These are phyloP conservation scores for Garrulus glandarius DNA, from an alignment of 2,797 vertebrate genomes.

Conservation along the genomic window DNA sequence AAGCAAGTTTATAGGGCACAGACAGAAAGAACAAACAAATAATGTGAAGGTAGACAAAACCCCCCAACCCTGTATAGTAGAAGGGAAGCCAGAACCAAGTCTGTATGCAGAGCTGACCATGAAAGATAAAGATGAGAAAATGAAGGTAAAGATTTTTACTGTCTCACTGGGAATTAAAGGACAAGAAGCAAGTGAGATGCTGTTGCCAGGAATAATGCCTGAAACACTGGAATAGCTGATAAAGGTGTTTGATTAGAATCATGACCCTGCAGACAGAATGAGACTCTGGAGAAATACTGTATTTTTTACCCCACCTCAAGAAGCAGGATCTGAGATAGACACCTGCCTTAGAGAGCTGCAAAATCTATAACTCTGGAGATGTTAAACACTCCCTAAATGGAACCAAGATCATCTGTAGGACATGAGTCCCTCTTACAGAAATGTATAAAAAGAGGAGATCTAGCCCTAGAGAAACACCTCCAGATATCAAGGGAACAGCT, in stretches of 20 bases:
- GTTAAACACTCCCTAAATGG: neutral
- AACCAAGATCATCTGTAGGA: conserved; percentile 57
- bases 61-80: neutral
- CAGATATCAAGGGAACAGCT: neutral
- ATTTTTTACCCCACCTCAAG: conserved; percentile 11
- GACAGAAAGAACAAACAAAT: neutral
- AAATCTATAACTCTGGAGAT: conserved; percentile 14
- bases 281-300: conserved; percentile 21
- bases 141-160: conserved; percentile 47
- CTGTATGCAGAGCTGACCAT: conserved; percentile 48
- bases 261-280: conserved; percentile 26
- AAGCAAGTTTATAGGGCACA: neutral
- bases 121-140: conserved; percentile 59
- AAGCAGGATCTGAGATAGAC: neutral
- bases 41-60: neutral
- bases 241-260: conserved; percentile 65
- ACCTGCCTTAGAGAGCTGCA: neutral
- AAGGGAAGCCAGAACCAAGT: neutral
- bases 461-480: conserved; percentile 38
- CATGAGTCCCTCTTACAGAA: neutral
- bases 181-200: conserved; percentile 44
- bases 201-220: conserved; percentile 43
- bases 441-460: neutral
- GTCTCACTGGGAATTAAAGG: conserved; percentile 48
- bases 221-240: conserved; percentile 51